Evolutionary conservation across 2,797 vertebrate species (phyloP), one percentile per base, ranked within the genome.

Genomic region (Lacerta agilis): DNA sequence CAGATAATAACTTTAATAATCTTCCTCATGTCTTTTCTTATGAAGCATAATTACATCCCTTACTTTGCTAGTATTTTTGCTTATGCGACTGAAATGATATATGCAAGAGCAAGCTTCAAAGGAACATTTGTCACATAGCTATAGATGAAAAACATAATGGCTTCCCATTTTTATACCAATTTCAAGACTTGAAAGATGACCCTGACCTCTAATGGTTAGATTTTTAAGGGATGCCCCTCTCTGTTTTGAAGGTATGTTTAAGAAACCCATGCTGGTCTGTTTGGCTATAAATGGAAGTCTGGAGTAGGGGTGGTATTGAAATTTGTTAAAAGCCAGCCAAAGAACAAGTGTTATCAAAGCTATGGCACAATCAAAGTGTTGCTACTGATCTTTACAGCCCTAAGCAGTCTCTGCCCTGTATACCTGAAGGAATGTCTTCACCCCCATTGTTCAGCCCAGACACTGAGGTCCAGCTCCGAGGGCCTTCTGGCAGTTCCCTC

Each of bases 1-100:
- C 64, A 90, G 45, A 86, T 33, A 29, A 83, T 6, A 93, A 78
- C 36, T 83, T 64, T 36, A n/a, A 87, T 33, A 38, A 82, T 58
- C 38, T 80, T 87, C 86, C 71, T 17, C 0, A 58, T 0, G 3
- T 83, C 27, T 93, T 80, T 87, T 81, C 29, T 64, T 90, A 82
- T 1, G 33, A 38, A 10, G 76, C 13, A 7, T n/a, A 72, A 82
- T 86, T 55, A 18, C 18, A 87, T 80, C 38, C 55, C 55, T 2
- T 43, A 18, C 11, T 86, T 92, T 91, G 58, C 72, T 92, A 67
- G 75, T 8, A 87, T 36, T 36, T 15, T 9, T 76, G 58, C 58
- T 91, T 76, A n/a, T 64, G 67, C 55, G 25, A 79, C 41, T 58
- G 88, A 88, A 71, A 23, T 0, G 25, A 0, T 71, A 76, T 18